phyloP scores from a whole-genome alignment of 2,797 vertebrate genomes.

The Clarias fuscus region DNA sequence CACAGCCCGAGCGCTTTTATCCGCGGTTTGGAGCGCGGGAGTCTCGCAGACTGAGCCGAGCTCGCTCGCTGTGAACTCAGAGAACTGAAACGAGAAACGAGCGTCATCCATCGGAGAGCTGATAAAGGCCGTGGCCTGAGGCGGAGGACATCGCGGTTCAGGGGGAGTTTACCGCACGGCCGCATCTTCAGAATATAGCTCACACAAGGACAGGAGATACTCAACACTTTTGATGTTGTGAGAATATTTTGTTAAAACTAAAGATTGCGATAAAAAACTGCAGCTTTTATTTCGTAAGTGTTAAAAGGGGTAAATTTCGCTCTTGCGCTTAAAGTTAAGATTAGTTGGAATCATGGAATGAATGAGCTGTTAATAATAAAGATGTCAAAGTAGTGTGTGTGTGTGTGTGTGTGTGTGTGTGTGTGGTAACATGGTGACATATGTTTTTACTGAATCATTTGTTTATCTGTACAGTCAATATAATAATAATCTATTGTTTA shows the following conservation, averaged over 20 bases:
- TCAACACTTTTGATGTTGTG: not conserved
- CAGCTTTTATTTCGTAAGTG: not conserved
- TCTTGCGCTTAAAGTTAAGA: too few relatives aligned
- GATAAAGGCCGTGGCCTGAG: conserved; percentile 22
- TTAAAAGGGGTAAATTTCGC: not conserved
- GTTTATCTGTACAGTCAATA: not conserved
- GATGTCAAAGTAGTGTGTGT: not conserved
- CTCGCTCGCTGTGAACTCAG: not conserved
- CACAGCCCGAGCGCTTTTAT: conserved; percentile 19
- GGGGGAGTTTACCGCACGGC: not conserved
- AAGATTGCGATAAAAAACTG: not conserved
- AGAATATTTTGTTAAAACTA: not conserved
- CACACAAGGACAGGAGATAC: too few relatives aligned
- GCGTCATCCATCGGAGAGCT: not conserved
- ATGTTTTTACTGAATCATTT: not conserved
- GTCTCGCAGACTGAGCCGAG: conserved; percentile 2
- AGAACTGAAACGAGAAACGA: not conserved
- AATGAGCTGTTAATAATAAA: not conserved
- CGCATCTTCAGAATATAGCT: not conserved
- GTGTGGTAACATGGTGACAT: not conserved
- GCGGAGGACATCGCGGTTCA: not conserved
- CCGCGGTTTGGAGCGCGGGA: conserved; percentile 23
- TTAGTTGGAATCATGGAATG: not conserved
- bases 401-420: not conserved
- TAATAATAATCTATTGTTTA: too few relatives aligned